phyloP scores from a whole-genome alignment of 2,888 invertebrate genomes.

The Heteromurus nitidus region DNA sequence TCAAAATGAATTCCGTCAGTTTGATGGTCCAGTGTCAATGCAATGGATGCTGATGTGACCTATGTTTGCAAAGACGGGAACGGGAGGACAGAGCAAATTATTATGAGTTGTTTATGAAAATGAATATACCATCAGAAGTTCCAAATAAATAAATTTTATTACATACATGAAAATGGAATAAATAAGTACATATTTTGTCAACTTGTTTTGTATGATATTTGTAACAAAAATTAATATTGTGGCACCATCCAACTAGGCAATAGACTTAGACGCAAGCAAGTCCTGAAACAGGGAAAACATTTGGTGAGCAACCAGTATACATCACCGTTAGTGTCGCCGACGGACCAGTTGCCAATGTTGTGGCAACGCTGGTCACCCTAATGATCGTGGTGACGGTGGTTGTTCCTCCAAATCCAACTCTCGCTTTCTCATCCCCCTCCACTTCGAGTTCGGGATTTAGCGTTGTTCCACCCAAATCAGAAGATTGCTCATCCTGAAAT shows the following conservation, averaged over 20 bases:
- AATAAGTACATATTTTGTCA: neutral
- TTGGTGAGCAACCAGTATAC: constrained; percentile 69
- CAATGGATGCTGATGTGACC: too few relatives aligned
- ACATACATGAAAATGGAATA: neutral
- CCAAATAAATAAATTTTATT: neutral
- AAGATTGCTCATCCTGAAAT: neutral
- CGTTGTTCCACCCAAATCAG: neutral
- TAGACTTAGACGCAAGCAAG: constrained; percentile 18
- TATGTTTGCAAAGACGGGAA: too few relatives aligned
- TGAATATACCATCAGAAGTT: neutral
- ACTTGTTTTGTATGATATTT: too few relatives aligned
- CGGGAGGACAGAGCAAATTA: too few relatives aligned
- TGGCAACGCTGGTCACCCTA: constrained; percentile 65
- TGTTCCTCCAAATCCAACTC: constrained; percentile 38
- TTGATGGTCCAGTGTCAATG: too few relatives aligned
- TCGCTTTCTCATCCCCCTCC: constrained; percentile 37
- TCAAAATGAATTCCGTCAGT: too few relatives aligned
- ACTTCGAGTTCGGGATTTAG: neutral
- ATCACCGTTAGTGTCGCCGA: constrained; percentile 56
- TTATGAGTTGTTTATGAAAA: neutral
- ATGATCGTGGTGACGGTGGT: constrained; percentile 63
- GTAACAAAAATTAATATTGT: neutral
- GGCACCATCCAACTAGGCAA: too few relatives aligned
- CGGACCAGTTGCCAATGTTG: constrained; percentile 43
- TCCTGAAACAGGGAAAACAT: constrained; percentile 50